phyloP scores from a whole-genome alignment of 2,888 invertebrate genomes.

The Tetanocera ferruginea region DNA sequence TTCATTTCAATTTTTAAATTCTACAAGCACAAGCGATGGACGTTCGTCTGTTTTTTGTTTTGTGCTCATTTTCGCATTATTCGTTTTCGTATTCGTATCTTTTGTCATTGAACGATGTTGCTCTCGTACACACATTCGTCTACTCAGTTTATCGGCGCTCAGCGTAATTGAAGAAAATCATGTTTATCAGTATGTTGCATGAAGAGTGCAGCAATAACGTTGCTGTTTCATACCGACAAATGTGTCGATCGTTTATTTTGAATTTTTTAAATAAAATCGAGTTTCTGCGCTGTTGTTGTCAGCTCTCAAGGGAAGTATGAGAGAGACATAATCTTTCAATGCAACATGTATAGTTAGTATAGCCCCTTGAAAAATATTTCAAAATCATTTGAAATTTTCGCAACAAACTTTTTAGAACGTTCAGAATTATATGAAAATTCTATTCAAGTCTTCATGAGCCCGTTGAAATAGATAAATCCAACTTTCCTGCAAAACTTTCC shows the following conservation, averaged over 20 bases:
- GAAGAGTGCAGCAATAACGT: neutral
- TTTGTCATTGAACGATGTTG: conserved; percentile 13
- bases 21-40: neutral
- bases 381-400: neutral
- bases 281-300: neutral
- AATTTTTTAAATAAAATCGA: conserved; percentile 22
- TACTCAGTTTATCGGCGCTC: neutral
- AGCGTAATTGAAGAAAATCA: neutral
- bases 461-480: too few species aligned
- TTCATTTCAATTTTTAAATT: conserved; percentile 22
- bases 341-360: neutral
- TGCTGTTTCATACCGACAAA: conserved; percentile 5
- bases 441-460: too few species aligned
- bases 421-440: too few species aligned
- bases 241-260: conserved; percentile 30
- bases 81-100: conserved; percentile 9
- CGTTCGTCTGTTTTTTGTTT: conserved; percentile 21
- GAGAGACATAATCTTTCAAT: neutral
- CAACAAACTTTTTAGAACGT: too few species aligned
- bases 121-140: neutral
- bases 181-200: neutral
- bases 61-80: conserved; percentile 13
- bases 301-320: neutral
- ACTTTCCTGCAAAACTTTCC: too few species aligned
- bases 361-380: neutral